These are phyloP conservation scores for Pardalotus punctatus DNA, from an alignment of 2,113 vertebrate species.

Conservation along the genomic window DNA sequence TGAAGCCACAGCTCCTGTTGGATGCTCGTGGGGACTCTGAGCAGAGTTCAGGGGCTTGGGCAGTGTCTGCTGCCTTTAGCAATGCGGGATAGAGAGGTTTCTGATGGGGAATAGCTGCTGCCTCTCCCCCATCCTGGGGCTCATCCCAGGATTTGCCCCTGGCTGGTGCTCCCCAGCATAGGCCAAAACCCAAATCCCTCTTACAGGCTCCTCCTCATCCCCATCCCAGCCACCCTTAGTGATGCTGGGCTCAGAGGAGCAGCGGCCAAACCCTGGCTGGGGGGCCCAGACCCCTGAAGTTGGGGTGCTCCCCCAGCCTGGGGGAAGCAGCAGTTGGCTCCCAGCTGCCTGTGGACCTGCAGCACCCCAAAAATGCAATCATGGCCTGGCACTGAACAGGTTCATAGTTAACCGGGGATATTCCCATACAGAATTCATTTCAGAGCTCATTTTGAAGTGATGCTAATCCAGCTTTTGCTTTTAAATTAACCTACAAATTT, in stretches of 20 bases:
- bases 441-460: not conserved
- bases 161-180: not conserved
- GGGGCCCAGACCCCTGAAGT: not conserved
- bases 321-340: not conserved
- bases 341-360: not conserved
- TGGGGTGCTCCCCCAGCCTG: not conserved
- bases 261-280: not conserved
- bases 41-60: not conserved
- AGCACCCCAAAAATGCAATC: not conserved
- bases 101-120: not conserved
- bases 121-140: not conserved
- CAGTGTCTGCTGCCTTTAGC: not conserved
- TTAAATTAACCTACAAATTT: not conserved
- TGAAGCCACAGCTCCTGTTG: rapidly evolving
- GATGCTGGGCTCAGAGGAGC: not conserved
- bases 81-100: rapidly evolving
- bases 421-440: not conserved
- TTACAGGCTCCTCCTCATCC: not conserved
- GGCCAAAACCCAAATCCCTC: not conserved
- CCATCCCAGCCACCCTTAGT: rapidly evolving
- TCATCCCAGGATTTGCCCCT: not conserved
- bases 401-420: rapidly evolving
- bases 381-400: not conserved
- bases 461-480: not conserved
- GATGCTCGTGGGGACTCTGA: rapidly evolving